These are phyloP conservation scores for Cydia pomonella DNA, from an alignment of 1,140 invertebrate genomes.

Conservation along the genomic window DNA sequence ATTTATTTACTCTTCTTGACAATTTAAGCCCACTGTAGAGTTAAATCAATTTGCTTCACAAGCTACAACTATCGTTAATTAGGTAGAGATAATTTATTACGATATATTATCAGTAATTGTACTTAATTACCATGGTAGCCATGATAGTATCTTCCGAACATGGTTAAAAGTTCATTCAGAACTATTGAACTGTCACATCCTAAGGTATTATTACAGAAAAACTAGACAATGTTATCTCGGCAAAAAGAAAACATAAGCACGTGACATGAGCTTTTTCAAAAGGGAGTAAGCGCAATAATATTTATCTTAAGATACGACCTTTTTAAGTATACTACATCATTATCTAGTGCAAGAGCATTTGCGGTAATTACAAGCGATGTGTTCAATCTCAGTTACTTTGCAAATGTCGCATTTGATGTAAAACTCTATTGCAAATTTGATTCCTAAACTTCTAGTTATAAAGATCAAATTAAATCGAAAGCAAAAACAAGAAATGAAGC, in stretches of 20 bases:
- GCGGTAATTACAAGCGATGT: slow-evolving; percentile 14
- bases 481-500: background rate
- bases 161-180: slow-evolving; percentile 1
- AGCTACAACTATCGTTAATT: too few species aligned
- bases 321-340: background rate
- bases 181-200: slow-evolving; percentile 4
- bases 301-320: background rate
- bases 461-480: background rate
- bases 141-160: background rate
- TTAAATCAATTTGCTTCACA: too few species aligned
- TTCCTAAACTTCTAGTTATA: background rate
- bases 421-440: background rate
- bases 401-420: background rate
- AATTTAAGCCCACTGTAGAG: too few species aligned
- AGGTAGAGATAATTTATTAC: too few species aligned
- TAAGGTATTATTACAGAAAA: slow-evolving; percentile 14
- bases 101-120: too few species aligned
- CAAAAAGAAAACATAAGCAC: background rate
- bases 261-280: background rate
- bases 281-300: background rate
- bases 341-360: slow-evolving; percentile 2
- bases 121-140: too few species aligned
- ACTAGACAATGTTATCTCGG: background rate
- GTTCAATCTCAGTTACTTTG: background rate
- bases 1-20: too few species aligned